These are phyloP conservation scores for Glyptemys insculpta DNA, from an alignment of 2,797 vertebrate genomes.

Conservation along the genomic window DNA sequence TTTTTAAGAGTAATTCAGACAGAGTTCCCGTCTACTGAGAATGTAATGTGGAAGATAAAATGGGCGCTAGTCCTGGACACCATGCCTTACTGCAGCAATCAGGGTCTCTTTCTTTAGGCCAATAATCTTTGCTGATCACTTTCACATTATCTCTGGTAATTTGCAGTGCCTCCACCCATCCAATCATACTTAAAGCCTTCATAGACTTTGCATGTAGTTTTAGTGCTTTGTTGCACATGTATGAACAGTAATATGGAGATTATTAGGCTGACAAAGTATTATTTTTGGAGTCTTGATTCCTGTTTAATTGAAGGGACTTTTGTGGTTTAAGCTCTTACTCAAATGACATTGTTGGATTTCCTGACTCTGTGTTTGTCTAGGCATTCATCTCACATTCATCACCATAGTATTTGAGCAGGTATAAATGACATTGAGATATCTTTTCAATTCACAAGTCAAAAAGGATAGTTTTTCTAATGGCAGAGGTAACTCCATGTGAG, in stretches of 20 bases:
- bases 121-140: background rate
- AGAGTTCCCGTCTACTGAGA: background rate
- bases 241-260: background rate
- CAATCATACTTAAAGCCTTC: background rate
- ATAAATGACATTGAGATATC: background rate
- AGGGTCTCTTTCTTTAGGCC: background rate
- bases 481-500: accelerated
- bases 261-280: background rate
- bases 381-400: background rate
- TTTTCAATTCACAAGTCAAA: background rate
- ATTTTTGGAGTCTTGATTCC: background rate
- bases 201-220: background rate
- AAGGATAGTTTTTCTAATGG: background rate
- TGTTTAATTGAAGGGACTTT: background rate
- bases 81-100: background rate
- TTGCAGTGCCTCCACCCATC: background rate
- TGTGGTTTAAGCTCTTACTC: background rate
- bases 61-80: background rate
- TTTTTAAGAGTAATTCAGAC: background rate
- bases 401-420: background rate
- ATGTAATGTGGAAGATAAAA: background rate
- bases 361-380: background rate
- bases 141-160: background rate
- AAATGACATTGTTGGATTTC: background rate
- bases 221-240: background rate